phyloP scores from a whole-genome alignment of 2,888 invertebrate species.

The Ennomos erosarius region DNA sequence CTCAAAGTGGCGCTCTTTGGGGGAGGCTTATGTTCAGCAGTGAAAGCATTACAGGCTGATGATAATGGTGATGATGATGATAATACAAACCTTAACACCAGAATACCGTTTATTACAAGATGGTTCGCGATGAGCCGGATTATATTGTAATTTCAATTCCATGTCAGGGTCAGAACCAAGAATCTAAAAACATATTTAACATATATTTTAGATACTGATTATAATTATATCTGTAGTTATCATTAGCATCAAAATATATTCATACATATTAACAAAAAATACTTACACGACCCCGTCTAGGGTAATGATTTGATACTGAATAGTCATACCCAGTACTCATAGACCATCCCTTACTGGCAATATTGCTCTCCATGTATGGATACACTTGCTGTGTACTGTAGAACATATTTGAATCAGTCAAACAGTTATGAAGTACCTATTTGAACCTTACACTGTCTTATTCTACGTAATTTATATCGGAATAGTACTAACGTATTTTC shows the following conservation, averaged over 20 bases:
- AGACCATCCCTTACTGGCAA: not conserved
- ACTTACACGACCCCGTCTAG: constrained; percentile 11
- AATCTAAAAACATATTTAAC: constrained; percentile 8
- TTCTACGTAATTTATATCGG: too few relatives aligned
- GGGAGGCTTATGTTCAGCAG: too few relatives aligned
- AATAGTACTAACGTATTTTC: constrained; percentile 16
- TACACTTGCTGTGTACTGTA: constrained; percentile 3
- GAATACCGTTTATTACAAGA: constrained; percentile 32
- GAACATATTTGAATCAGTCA: not conserved
- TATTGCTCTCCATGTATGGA: constrained; percentile 1
- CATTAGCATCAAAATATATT: too few relatives aligned
- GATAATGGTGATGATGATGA: too few relatives aligned
- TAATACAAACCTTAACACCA: constrained; percentile 52
- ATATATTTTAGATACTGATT: too few relatives aligned
- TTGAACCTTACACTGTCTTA: too few relatives aligned
- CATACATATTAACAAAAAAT: not conserved
- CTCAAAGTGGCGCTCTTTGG: too few relatives aligned
- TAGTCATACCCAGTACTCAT: not conserved
- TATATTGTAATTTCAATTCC: constrained; percentile 39
- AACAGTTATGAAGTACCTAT: too few relatives aligned
- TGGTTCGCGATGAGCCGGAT: constrained; percentile 36
- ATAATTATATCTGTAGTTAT: too few relatives aligned
- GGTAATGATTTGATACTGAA: not conserved
- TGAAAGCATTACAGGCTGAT: too few relatives aligned
- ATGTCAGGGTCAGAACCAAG: constrained; percentile 47